Base-by-base conservation (phyloP, 1,140 invertebrate species). In the Bombus pascuorum region DNA sequence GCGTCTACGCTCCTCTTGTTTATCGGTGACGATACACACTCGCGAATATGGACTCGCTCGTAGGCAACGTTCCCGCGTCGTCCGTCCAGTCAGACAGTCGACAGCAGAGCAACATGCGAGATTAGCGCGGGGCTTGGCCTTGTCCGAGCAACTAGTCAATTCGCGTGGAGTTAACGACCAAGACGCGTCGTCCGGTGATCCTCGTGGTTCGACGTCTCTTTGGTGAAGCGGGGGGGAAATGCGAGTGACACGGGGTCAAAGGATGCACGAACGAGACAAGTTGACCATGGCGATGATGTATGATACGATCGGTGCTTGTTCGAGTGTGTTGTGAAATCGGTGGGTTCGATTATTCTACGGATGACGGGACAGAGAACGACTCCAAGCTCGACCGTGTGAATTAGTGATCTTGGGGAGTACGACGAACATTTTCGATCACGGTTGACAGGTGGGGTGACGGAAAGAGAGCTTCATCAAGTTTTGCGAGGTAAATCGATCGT, bases 1-100 rank as follows among this genome's bases (percentile, higher is more conserved):
- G 18, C 8, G 18, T 34, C 22, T 15, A 8, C 59, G 4, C 6
- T 25, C 37, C 28, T 42, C 37, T 13, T n/a, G 71, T 71, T 47
- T 57, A 70, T 79, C 77, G 57, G 5, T n/a, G 53, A 53, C 77
- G 39, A 62, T 62, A n/a, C 59, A 53, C 59, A 28, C 12, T n/a
- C 53, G 53, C 39, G 83, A 66, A 81, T 59, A 86, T 86, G 79
- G 83, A 89, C 88, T 88, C 79, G 83, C 62, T 81, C 62, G n/a
- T 78, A 62, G 68, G 34, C 59, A 34, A 78, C 77, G 68, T 81
- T 59, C 77, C 66, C 78, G 83, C 47, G 47, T 88, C 80, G 74
- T 89, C 75, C 84, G 87, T 88, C 87, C 83, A 42, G 70, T 76
- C 65, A 70, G 74, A 28, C 44, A 47, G 79, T 71, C 37, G 72